These are phyloP conservation scores for Drosophila vallismaia DNA, from an alignment of 2,888 invertebrate species.

Conservation along the genomic window DNA sequence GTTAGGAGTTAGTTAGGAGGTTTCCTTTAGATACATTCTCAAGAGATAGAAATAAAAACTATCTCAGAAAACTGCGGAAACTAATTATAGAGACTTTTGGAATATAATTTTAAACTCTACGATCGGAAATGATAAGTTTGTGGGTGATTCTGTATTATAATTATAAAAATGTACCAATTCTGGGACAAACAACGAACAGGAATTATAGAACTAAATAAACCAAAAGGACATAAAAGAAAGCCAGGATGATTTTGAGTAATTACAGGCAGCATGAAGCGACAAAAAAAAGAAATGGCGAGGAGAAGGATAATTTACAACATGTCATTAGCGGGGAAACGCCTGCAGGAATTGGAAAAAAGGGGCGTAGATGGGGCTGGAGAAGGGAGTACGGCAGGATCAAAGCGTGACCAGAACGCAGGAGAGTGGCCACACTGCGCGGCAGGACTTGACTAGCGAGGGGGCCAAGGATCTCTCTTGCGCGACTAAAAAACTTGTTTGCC, in stretches of 20 bases:
- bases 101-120: too few species aligned
- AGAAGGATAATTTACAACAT: constrained; percentile 73
- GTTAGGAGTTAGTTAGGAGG: too few species aligned
- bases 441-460: constrained; percentile 54
- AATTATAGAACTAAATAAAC: constrained; percentile 19
- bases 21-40: too few species aligned
- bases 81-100: too few species aligned
- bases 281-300: constrained; percentile 26
- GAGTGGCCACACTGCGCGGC: constrained; percentile 43
- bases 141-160: too few species aligned
- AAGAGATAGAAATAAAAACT: too few species aligned
- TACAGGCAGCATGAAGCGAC: constrained; percentile 41
- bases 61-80: too few species aligned
- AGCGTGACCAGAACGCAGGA: constrained; percentile 65
- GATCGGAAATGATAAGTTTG: too few species aligned
- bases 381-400: constrained; percentile 70
- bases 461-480: constrained; percentile 62
- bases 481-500: constrained; percentile 66
- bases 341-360: constrained; percentile 36
- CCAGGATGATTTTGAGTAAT: constrained; percentile 46
- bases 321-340: constrained; percentile 77
- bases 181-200: constrained; percentile 10
- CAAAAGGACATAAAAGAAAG: constrained; percentile 15
- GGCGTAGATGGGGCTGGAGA: constrained; percentile 29
- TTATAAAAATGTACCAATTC: background rate